Evolutionary conservation across 2,888 invertebrate species (phyloP).

Genomic region (Polydrusus pterygomalis): DNA sequence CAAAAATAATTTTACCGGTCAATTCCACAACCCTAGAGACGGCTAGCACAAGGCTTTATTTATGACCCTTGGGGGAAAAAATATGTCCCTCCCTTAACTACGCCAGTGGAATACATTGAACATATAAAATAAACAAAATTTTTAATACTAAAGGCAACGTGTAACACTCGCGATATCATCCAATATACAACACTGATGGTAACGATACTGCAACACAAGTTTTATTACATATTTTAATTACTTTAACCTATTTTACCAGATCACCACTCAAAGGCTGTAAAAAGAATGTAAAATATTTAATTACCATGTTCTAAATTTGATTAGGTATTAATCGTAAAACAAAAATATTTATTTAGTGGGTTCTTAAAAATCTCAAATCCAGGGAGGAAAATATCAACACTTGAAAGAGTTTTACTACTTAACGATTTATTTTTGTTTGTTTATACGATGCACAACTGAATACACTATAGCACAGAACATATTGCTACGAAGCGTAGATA

Average conservation of each 20-base stretch:
- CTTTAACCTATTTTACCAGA: slow-evolving; percentile 30
- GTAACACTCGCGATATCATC: neutral
- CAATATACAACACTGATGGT: slow-evolving; percentile 20
- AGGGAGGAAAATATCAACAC: neutral
- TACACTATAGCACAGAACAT: too few species aligned
- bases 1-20: too few species aligned
- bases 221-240: slow-evolving; percentile 30
- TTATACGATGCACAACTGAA: too few species aligned
- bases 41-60: too few species aligned
- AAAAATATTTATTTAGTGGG: slow-evolving; percentile 7
- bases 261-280: slow-evolving; percentile 26
- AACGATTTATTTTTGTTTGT: too few species aligned
- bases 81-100: too few species aligned
- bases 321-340: slow-evolving; percentile 7
- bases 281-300: slow-evolving; percentile 32
- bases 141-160: too few species aligned
- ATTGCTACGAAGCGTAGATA: too few species aligned
- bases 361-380: neutral
- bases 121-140: neutral
- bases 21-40: too few species aligned
- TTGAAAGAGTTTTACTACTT: neutral
- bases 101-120: too few species aligned
- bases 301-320: slow-evolving; percentile 20
- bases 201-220: slow-evolving; percentile 9
- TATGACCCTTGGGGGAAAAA: too few species aligned